Percentiles rank a stretch among this genome's conserved stretches.
These are phyloP conservation scores for Seriola quinqueradiata DNA, from an alignment of 2,113 vertebrate species.

Conservation along the genomic window DNA sequence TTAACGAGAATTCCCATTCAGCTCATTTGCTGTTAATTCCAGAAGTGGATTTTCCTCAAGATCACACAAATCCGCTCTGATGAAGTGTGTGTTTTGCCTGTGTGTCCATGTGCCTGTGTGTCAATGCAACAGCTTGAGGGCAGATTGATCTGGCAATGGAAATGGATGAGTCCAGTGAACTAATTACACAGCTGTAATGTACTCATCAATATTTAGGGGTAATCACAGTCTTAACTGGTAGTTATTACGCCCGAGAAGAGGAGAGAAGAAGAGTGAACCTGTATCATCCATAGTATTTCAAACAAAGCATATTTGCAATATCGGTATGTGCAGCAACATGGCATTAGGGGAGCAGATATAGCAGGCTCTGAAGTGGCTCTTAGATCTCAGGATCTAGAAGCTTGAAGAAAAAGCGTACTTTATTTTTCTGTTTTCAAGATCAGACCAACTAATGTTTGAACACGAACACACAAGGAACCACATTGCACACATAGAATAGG, in stretches of 20 bases:
- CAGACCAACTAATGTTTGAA: neutral
- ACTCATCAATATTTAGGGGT: slow-evolving; percentile 69
- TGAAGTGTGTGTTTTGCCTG: slow-evolving; percentile 27
- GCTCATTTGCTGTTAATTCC: slow-evolving; percentile 14
- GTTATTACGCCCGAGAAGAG: slow-evolving; percentile 1
- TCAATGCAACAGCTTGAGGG: slow-evolving; percentile 38
- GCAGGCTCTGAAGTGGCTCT: neutral
- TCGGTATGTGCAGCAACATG: neutral
- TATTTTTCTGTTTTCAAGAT: neutral
- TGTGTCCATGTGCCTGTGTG: slow-evolving; percentile 7
- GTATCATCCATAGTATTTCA: neutral
- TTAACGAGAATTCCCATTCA: neutral
- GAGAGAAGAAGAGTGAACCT: neutral
- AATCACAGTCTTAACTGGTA: slow-evolving; percentile 56
- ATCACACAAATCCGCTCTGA: slow-evolving; percentile 31
- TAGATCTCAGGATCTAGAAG: neutral
- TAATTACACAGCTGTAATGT: slow-evolving; percentile 65
- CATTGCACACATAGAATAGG: neutral
- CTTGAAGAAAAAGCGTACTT: neutral
- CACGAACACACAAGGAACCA: neutral
- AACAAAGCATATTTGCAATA: neutral
- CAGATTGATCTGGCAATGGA: slow-evolving; percentile 39
- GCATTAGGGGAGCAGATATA: neutral
- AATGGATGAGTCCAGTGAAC: slow-evolving; percentile 57
- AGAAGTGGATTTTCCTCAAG: slow-evolving; percentile 24